Base-by-base conservation (phyloP, 2,113 vertebrate species). In the Podiceps cristatus region DNA sequence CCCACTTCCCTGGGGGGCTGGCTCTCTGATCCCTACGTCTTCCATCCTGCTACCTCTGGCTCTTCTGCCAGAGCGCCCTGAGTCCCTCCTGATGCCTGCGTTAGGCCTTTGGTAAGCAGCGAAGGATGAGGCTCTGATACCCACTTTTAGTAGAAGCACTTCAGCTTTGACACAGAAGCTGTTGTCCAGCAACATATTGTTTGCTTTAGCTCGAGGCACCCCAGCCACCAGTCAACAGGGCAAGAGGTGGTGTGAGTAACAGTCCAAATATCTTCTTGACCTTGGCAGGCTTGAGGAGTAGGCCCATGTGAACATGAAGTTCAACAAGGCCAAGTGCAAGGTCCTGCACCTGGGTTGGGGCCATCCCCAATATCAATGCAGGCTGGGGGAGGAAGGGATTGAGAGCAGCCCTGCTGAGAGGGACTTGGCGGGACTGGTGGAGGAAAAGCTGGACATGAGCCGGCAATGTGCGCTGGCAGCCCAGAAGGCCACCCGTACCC, bases 171-270 rank as follows among this genome's bases (percentile, higher is more conserved):
- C 50, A 76, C 52, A 79, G 52, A 93, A 90, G 62, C 31, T 78
- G 33, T n/a, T 75, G 55, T 67, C 14, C 37, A 92, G 42, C 29
- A 71, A 53, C 7, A 71, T 27, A 59, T 25, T 0, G 0, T 44
- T 91, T 94, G 29, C 44, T 88, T 90, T 66, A 14, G 59, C 9
- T 71, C 62, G 62, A 92, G 75, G 29, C 11, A 64, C 72, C 40
- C 15, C 40, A 88, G 31, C 9, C 42, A 69, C 18, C 62, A 69
- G 42, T 49, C 62, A 82, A 40, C 0, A 58, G 31, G 20, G 59
- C 35, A 17, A 74, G 60, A 81, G 29, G 14, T 5, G 2, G 42
- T 0, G 0, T 33, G n/a, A 20, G 7, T 50, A 85, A 58, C 11
- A 84, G 10, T 35, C 55, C 60, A 59, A 77, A 31, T 37, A 40